Conservation (phyloP, 2,113 vertebrate genomes). For the Sapajus apella region DNA sequence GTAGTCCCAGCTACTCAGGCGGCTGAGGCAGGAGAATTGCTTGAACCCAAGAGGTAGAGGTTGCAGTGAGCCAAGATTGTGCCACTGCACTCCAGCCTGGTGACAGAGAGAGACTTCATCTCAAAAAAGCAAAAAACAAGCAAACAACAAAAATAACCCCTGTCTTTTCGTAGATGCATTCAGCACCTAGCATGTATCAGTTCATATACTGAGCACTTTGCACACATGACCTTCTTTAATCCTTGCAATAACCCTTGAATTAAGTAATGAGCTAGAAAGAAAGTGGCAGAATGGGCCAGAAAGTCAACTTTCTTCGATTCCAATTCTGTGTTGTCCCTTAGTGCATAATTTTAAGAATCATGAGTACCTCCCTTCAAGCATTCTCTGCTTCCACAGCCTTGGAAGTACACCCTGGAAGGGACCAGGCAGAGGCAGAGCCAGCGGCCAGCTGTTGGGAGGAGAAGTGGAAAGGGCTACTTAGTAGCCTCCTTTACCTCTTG, state of each 20-base stretch:
- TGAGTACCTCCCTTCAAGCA: no score
- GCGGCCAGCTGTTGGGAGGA: fast-evolving
- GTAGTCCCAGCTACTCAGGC: no score
- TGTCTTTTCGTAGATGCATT: not conserved
- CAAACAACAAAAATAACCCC: no score
- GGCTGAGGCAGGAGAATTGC: no score
- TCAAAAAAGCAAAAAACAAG: no score
- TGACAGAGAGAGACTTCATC: no score
- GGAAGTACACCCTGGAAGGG: not conserved
- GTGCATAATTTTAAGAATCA: not conserved
- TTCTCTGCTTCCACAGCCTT: not conserved
- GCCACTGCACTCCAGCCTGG: no score
- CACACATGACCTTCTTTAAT: fast-evolving
- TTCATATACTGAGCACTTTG: not conserved
- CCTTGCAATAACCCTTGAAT: not conserved
- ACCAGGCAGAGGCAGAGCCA: not conserved
- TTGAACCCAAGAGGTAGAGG: no score
- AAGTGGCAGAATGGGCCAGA: not conserved
- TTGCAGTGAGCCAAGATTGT: no score
- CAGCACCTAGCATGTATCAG: not conserved
- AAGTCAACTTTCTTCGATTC: not conserved
- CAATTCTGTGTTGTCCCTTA: not conserved
- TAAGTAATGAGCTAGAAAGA: not conserved
- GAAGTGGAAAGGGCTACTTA: not conserved
- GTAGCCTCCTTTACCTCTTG: not conserved